Conservation (phyloP, 2,113 vertebrate species). For the Epinephelus cyanopodus region DNA sequence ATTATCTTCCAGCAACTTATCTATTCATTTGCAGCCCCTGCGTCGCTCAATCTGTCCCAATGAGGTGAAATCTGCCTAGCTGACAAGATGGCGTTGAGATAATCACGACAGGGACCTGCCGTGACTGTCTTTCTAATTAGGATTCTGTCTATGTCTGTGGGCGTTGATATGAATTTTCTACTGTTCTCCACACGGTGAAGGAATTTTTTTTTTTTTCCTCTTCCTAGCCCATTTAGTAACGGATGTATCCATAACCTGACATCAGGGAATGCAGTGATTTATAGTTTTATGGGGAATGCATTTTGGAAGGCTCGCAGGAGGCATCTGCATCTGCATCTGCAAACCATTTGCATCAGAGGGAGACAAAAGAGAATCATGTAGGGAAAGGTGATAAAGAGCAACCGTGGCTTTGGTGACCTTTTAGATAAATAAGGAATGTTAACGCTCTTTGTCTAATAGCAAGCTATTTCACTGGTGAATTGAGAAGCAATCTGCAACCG, state of each 20-base stretch:
- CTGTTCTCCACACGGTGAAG: conserved; percentile 41
- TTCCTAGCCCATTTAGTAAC: conserved; percentile 60
- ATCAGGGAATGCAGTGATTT: conserved; percentile 80
- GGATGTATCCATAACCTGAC: conserved; percentile 75
- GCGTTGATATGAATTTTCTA: conserved; percentile 59
- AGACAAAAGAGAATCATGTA: conserved; percentile 54
- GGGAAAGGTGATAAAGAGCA: conserved; percentile 48
- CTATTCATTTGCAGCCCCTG: conserved; percentile 61
- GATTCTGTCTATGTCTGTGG: conserved; percentile 63
- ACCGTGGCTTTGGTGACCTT: conserved; percentile 27
- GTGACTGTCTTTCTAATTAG: conserved; percentile 73
- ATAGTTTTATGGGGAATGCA: conserved; percentile 71
- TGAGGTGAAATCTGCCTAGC: conserved; percentile 69
- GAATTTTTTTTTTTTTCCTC: neutral
- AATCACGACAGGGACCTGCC: conserved; percentile 67
- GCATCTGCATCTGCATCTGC: conserved; percentile 72
- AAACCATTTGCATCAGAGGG: conserved; percentile 71
- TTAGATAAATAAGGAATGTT: conserved; percentile 43
- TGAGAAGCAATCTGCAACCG: neutral
- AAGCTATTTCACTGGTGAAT: neutral
- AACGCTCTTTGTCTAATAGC: neutral
- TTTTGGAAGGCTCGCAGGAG: conserved; percentile 73
- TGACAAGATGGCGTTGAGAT: conserved; percentile 77
- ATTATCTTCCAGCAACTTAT: conserved; percentile 72
- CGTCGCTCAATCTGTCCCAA: conserved; percentile 60